Base-by-base conservation (phyloP, 2,888 invertebrate species). In the Rhyacophila evoluta region DNA sequence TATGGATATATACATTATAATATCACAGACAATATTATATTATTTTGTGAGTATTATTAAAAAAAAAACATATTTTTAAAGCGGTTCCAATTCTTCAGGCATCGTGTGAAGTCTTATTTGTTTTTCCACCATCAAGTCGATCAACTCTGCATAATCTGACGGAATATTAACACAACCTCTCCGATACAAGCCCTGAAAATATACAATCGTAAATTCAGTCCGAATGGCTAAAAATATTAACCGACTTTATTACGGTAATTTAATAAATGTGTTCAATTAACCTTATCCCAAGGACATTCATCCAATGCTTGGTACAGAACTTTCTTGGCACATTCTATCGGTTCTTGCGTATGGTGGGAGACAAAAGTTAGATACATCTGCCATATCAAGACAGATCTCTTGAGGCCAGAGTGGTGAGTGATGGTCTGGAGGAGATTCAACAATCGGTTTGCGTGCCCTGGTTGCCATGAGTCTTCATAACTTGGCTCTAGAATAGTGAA, bases 121-220 rank as follows among this genome's bases (percentile, higher is more conserved):
- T 84, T 94, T 94, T 85, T 95, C 95, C 74, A 94, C 92, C 84
- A 95, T 90, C 77, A 94, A 87, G 87, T 95, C 95, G 84, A 94
- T 93, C 83, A 95, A 91, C 87, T 93, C 93, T 0, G 91, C 88
- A 81, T 93, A 86, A 84, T 93, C 92, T 80, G 90, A 90, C 36
- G 92, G 93, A 39, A 93, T 90, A 83, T 92, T 90, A 82, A 91
- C 91, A 0, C 92, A 92, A 2, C 93, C 93, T 85, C 93, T 92
- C 82, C 93, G 89, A 83, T 94, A 93, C 67, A 94, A 85, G 2
- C 89, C 86, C 90, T 90, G 83, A n/a, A 69, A 82, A 71, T 69
- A 72, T 41, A 15, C 55, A 38, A 38, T 11, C 8, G 8, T 11
- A 38, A 38, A 38, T 38, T 10, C 38, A 11, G n/a, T n/a, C n/a